Conservation (phyloP, 2,797 vertebrate species). For the Protosalanx chinensis region DNA sequence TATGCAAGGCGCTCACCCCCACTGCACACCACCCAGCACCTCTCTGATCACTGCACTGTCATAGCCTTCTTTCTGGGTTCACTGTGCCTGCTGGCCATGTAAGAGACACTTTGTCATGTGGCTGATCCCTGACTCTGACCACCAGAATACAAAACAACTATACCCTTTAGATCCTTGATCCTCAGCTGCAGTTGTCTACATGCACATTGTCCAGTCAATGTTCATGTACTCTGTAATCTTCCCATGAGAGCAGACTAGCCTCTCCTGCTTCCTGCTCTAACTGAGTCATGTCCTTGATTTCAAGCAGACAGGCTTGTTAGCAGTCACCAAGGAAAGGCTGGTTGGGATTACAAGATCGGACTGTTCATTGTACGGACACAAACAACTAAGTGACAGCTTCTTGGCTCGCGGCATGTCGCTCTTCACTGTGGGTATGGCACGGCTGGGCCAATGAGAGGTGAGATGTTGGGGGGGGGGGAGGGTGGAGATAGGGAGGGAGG, state of each 20-base stretch:
- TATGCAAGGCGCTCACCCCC: slow-evolving; percentile 39
- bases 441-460: slow-evolving; percentile 4
- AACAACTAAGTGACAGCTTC: slow-evolving; percentile 51
- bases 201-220: too few relatives aligned
- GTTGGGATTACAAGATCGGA: slow-evolving; percentile 46
- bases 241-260: slow-evolving; percentile 44
- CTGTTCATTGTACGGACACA: slow-evolving; percentile 51
- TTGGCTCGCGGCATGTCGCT: slow-evolving; percentile 39
- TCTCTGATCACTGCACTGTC: too few relatives aligned
- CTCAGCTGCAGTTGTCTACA: too few relatives aligned
- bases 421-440: slow-evolving; percentile 2
- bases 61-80: too few relatives aligned
- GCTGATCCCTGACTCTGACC: too few relatives aligned
- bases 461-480: background rate
- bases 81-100: too few relatives aligned
- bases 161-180: slow-evolving; percentile 15
- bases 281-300: slow-evolving; percentile 42
- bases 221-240: slow-evolving; percentile 3
- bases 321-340: slow-evolving; percentile 14
- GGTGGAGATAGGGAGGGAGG: slow-evolving; percentile 21
- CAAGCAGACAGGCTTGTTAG: background rate
- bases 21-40: slow-evolving; percentile 34
- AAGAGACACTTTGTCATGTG: too few relatives aligned
- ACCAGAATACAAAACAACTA: too few relatives aligned
- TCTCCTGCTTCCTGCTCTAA: slow-evolving; percentile 42